Conservation (phyloP, 2,797 vertebrate genomes). For the Sphenopsis melanotis region DNA sequence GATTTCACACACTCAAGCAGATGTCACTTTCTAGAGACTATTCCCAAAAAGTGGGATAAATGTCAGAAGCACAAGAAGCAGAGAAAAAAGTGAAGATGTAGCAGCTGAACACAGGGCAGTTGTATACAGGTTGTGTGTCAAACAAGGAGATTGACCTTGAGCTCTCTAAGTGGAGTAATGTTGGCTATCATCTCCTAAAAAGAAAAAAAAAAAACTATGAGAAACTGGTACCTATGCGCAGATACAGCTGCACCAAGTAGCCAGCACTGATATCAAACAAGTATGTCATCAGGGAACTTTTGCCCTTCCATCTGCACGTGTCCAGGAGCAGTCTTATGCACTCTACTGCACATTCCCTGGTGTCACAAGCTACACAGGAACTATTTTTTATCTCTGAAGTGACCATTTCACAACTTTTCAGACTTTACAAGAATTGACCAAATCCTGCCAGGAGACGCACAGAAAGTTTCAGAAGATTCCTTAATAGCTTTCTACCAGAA, state of each 20-base stretch:
- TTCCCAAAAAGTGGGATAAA: neutral
- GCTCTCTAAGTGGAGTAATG: neutral
- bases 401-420: neutral
- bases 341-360: neutral
- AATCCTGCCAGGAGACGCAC: neutral
- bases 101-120: neutral
- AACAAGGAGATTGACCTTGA: neutral
- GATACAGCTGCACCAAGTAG: neutral
- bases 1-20: neutral
- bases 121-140: neutral
- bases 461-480: slow-evolving; percentile 5
- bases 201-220: neutral
- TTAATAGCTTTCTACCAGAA: neutral
- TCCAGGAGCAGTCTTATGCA: neutral
- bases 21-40: neutral
- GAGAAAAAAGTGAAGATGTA: neutral
- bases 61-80: neutral
- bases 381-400: neutral
- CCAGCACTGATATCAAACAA: neutral
- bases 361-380: neutral
- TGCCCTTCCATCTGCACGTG: rapidly evolving
- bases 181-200: neutral
- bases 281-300: neutral
- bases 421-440: neutral
- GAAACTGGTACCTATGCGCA: neutral